Percentiles rank a stretch among this genome's conserved stretches.
These are phyloP conservation scores for Melospiza georgiana DNA, from an alignment of 2,113 vertebrate species.

Conservation along the genomic window DNA sequence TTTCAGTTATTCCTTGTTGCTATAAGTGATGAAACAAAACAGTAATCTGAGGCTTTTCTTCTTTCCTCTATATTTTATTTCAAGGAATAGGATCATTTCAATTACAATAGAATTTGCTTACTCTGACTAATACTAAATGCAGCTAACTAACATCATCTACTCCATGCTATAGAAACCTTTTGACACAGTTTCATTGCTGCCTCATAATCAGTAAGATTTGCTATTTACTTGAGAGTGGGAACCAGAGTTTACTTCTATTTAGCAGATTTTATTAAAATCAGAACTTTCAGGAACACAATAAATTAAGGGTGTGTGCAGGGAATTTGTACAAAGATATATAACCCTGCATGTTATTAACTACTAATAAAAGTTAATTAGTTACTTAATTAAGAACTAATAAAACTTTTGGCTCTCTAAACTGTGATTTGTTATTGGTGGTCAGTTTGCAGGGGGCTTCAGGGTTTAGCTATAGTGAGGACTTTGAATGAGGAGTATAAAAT, in stretches of 20 bases:
- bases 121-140: background rate
- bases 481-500: background rate
- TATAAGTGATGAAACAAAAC: background rate
- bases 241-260: background rate
- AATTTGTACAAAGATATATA: background rate
- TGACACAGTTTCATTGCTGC: background rate
- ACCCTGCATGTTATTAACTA: background rate
- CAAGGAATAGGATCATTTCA: background rate
- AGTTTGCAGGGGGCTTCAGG: background rate
- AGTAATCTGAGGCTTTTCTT: background rate
- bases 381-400: background rate
- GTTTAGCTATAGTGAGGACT: background rate
- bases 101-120: background rate
- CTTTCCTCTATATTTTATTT: background rate
- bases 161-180: background rate
- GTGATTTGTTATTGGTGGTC: background rate
- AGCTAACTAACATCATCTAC: background rate
- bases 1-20: background rate
- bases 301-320: background rate
- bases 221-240: background rate
- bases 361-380: background rate
- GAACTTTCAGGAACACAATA: background rate
- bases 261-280: conserved; percentile 17
- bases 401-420: background rate
- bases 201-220: background rate